Evolutionary conservation across 2,113 vertebrate species (phyloP).

Genomic region (Sakesphorus luctuosus): DNA sequence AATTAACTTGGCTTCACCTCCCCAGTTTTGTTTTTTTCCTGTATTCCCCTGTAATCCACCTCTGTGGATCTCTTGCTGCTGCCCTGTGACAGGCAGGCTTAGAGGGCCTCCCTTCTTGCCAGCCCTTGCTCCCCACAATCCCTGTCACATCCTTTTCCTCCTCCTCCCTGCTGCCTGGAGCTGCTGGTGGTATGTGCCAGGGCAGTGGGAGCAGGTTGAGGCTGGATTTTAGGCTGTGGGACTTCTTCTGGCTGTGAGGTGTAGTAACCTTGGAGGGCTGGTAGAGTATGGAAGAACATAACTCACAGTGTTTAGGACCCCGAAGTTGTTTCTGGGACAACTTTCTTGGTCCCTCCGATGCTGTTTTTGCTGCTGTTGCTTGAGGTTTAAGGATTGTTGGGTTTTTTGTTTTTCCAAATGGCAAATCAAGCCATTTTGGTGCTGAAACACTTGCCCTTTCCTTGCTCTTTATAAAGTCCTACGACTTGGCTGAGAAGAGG

Average conservation of each 20-base stretch:
- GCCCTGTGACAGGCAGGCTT: background rate
- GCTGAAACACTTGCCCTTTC: background rate
- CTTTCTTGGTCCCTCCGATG: rapidly evolving
- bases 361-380: background rate
- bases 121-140: background rate
- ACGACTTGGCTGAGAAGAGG: background rate
- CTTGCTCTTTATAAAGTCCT: background rate
- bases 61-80: rapidly evolving
- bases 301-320: rapidly evolving
- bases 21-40: no score
- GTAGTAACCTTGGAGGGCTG: background rate
- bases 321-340: background rate
- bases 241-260: background rate
- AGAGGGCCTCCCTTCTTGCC: background rate
- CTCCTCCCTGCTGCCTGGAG: background rate
- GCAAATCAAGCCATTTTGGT: background rate
- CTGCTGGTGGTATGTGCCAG: rapidly evolving
- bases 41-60: background rate
- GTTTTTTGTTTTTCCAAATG: background rate
- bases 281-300: background rate
- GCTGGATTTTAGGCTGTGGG: constrained; percentile 30
- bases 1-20: background rate
- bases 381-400: background rate
- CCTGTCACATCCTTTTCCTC: background rate
- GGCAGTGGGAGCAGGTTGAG: background rate